phyloP scores from a whole-genome alignment of 2,797 vertebrate species.

The Ibycter americanus region DNA sequence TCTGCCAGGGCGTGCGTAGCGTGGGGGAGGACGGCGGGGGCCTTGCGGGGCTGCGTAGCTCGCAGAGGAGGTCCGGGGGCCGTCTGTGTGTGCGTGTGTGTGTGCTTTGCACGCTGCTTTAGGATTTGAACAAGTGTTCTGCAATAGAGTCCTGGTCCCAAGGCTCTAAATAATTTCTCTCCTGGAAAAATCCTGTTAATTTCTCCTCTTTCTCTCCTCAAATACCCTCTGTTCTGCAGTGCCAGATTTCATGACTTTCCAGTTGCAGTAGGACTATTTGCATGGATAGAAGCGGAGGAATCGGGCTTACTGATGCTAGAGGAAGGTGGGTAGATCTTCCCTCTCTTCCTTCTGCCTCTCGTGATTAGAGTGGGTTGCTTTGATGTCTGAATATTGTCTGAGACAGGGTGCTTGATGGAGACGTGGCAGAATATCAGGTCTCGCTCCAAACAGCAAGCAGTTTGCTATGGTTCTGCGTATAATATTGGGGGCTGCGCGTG shows the following conservation, averaged over 20 bases:
- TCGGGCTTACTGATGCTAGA: conserved; percentile 32
- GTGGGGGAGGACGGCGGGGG: background rate
- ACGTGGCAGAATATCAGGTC: background rate
- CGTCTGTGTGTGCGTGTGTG: background rate
- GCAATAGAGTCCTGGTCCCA: background rate
- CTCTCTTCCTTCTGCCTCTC: background rate
- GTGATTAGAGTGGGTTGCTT: background rate
- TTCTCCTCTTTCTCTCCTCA: conserved; percentile 29
- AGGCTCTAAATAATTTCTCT: background rate
- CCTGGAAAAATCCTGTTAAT: background rate
- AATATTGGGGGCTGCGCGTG: accelerated
- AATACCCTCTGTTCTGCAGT: conserved; percentile 26
- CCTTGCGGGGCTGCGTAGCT: background rate
- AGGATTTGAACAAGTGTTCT: background rate
- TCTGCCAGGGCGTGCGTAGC: conserved; percentile 77
- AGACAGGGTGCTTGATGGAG: background rate
- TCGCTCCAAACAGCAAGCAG: background rate
- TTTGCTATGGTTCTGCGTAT: accelerated
- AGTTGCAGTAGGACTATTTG: conserved; percentile 11
- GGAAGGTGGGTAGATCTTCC: conserved; percentile 37
- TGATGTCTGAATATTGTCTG: background rate
- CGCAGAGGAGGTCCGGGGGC: background rate
- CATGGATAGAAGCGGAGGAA: conserved; percentile 39
- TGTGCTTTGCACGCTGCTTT: background rate
- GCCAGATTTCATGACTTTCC: conserved; percentile 18